Conservation (phyloP, 2,888 invertebrate species). For the Smittia aterrima region DNA sequence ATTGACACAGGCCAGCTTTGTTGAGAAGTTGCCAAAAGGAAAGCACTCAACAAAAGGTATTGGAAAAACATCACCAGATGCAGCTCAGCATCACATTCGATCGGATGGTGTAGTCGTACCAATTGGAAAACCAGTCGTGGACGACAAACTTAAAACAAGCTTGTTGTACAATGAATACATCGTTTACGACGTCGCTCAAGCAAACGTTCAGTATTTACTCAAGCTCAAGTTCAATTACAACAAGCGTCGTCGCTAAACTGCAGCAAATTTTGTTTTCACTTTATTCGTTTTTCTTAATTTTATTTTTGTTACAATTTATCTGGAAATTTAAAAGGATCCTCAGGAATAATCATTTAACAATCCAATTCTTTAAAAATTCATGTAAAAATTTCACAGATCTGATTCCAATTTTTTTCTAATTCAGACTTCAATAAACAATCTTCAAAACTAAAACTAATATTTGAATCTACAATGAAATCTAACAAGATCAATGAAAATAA, state of each 20-base stretch:
- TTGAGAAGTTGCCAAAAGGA: slow-evolving; percentile 75
- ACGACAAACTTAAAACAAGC: slow-evolving; percentile 52
- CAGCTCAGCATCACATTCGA: slow-evolving; percentile 57
- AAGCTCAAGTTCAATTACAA: slow-evolving; percentile 84
- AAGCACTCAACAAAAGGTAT: slow-evolving; percentile 86
- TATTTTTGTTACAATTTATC: no score
- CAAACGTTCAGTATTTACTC: slow-evolving; percentile 84
- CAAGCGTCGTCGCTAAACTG: neutral
- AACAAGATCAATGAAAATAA: no score
- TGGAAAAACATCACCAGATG: slow-evolving; percentile 84
- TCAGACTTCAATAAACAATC: no score
- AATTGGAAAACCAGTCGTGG: slow-evolving; percentile 63
- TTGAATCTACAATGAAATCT: no score
- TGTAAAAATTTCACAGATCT: no score
- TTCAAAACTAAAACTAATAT: no score
- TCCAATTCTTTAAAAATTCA: no score
- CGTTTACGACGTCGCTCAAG: slow-evolving; percentile 94
- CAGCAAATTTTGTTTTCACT: no score
- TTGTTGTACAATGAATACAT: slow-evolving; percentile 95
- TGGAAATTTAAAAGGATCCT: no score
- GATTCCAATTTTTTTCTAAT: no score
- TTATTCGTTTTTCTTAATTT: no score
- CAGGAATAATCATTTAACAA: no score
- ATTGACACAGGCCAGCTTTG: slow-evolving; percentile 66
- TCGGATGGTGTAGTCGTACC: slow-evolving; percentile 76